Base-by-base conservation (phyloP, 2,888 invertebrate genomes). In the Bruchidius siliquastri region DNA sequence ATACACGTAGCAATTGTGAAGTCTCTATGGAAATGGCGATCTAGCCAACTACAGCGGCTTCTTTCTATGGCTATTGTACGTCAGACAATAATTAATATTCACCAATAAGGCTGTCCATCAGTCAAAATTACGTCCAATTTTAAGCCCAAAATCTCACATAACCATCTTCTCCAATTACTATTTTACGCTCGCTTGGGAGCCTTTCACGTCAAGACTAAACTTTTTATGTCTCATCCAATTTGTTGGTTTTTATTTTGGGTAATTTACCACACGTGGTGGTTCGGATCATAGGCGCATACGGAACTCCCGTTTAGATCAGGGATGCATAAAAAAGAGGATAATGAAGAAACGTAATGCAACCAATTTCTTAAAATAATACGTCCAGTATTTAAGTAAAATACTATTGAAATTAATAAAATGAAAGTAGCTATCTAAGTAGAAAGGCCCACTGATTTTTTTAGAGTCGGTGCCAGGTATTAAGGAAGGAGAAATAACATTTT, bases 201-300 rank as follows among this genome's bases (percentile, higher is more conserved):
- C 74, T 72, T 78, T 77, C 75, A 77, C 77, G 75, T 71, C 74
- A 73, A 74, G 75, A 72, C 68, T 49, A 21, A 18, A 74, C 74
- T 78, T 77, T 77, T 78, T 73, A 71, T 66, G 78, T 78, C 79
- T 74, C 72, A 74, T 75, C 74, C 74, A 76, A 78, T 78, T 77
- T 79, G 77, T 77, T 69, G 73, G 68, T 73, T 77, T 77, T 77
- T 76, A 77, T 77, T 77, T 74, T 73, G 32, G 49, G 72, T 75
- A 74, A 76, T 75, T 74, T 75, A 69, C 30, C 72, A 71, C 76
- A 76, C 78, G 76, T 76, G 72, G 21, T 68, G 68, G 49, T 49
- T 49, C 49, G 18, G 10, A 49, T 49, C 49, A 49, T 49, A 49
- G 49, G 49, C 49, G 49, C 6, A 49, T 49, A 49, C 49, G 6